These are phyloP conservation scores for Solenopsis invicta DNA, from an alignment of 1,140 invertebrate species.

Conservation along the genomic window DNA sequence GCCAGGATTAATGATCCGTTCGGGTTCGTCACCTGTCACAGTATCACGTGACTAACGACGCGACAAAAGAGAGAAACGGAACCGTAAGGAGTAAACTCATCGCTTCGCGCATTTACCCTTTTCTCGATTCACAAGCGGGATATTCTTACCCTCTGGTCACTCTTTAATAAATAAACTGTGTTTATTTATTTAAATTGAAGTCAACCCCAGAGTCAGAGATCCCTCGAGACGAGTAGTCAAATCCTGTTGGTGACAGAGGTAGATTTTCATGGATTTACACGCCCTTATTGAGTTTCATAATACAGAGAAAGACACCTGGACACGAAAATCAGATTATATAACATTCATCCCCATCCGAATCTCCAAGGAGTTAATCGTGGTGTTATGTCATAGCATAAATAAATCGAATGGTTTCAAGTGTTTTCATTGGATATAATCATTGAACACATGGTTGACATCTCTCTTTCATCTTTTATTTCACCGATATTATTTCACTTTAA, in stretches of 20 bases:
- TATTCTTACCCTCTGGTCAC: background rate
- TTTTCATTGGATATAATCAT: background rate
- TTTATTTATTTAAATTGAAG: constrained; percentile 68
- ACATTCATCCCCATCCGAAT: constrained; percentile 24
- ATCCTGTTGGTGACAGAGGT: constrained; percentile 13
- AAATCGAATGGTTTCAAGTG: background rate
- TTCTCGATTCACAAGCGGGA: background rate
- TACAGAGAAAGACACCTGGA: background rate
- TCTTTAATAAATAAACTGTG: background rate
- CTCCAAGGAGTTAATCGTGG: background rate
- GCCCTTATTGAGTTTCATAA: constrained; percentile 21
- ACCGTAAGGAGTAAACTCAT: constrained; percentile 61
- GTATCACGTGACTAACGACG: constrained; percentile 76
- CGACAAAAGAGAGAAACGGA: constrained; percentile 61
- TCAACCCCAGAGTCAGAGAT: background rate
- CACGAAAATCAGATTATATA: constrained; percentile 5
- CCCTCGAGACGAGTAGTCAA: constrained; percentile 7
- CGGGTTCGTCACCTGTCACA: constrained; percentile 72
- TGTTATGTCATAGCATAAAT: background rate
- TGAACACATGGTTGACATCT: background rate
- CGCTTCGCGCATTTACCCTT: constrained; percentile 38
- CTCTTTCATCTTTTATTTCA: background rate
- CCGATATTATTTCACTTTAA: background rate
- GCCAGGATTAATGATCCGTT: constrained; percentile 74
- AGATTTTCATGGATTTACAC: constrained; percentile 63